These are phyloP conservation scores for Antechinus stuartii DNA, from an alignment of 2,113 vertebrate genomes.

Conservation along the genomic window DNA sequence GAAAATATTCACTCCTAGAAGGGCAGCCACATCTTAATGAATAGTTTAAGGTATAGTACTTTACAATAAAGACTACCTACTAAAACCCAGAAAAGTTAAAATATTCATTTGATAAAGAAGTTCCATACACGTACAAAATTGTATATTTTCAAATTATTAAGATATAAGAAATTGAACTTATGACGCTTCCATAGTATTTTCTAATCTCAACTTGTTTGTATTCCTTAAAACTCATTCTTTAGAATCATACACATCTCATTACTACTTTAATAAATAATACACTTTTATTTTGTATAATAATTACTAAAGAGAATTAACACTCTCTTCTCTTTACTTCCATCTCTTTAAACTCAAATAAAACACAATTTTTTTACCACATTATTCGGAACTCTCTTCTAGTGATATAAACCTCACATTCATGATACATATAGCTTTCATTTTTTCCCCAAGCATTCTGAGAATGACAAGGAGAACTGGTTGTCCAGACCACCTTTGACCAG, in stretches of 20 bases:
- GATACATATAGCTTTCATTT: background rate
- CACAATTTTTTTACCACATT: background rate
- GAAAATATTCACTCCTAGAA: background rate
- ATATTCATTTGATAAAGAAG: too few species aligned
- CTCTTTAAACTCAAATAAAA: background rate
- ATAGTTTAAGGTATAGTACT: background rate
- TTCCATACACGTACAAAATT: too few species aligned
- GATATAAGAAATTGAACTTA: too few species aligned
- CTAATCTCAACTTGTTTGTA: background rate
- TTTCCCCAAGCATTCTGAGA: too few species aligned
- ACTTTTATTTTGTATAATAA: background rate
- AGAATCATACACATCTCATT: slow-evolving; percentile 24
- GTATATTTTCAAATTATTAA: too few species aligned
- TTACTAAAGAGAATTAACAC: background rate
- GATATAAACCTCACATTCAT: background rate
- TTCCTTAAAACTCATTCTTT: slow-evolving; percentile 11
- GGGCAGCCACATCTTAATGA: background rate
- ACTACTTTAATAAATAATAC: background rate
- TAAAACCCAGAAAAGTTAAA: too few species aligned
- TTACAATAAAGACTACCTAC: background rate
- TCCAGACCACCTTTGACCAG: too few species aligned
- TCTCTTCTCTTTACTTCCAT: background rate
- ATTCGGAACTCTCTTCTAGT: background rate
- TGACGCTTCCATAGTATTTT: too few species aligned
- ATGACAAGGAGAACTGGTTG: too few species aligned